Evolutionary conservation across 2,797 vertebrate species (phyloP), one percentile per base, ranked within the genome.

Genomic region (Trachurus trachurus): DNA sequence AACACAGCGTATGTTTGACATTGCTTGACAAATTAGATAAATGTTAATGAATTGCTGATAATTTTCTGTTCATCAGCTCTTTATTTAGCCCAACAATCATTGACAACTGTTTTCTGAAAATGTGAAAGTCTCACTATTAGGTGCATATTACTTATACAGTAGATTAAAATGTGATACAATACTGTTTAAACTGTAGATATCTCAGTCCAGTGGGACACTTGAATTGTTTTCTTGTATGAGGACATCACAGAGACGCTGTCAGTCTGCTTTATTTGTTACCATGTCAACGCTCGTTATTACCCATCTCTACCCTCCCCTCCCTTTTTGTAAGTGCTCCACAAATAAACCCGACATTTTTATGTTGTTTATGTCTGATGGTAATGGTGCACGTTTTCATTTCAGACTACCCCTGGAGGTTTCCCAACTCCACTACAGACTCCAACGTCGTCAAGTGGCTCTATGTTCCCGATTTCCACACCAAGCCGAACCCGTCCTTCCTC

Each of bases 381-480:
- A 66, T 45, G 47, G 9, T 61, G 34, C 17, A 16, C 67, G 37
- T 81, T 70, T 78, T 78, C 26, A 71, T 92, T 92, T 19, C 94
- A 99, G 98, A 98, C 66, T 99, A 99, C 85, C 98, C 98, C 3
- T 99, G 98, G 98, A 97, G 98, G 86, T 96, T 94, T 91, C 93
- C 94, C 49, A 91, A 85, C 69, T 94, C 96, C 65, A 86, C 80
- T 37, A 95, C 96, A 62, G 94, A 97, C 59, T 96, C 97, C 81
- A 98, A 98, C 47, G 96, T 99, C 90, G 96, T 99, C 89, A 99
- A 98, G 89, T 99, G 98, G 98, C 94, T 99, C 65, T 99, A 97
- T 76, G 94, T 99, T 78, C 98, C 98, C 60, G 98, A 99, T 83
- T 99, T 99, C 91, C 94, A 85, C 78, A 96, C 95, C 69, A 91